Evolutionary conservation across 35 echinoderm and acorn worm genomes (phyloP).

Genomic region (Diadema setosum): DNA sequence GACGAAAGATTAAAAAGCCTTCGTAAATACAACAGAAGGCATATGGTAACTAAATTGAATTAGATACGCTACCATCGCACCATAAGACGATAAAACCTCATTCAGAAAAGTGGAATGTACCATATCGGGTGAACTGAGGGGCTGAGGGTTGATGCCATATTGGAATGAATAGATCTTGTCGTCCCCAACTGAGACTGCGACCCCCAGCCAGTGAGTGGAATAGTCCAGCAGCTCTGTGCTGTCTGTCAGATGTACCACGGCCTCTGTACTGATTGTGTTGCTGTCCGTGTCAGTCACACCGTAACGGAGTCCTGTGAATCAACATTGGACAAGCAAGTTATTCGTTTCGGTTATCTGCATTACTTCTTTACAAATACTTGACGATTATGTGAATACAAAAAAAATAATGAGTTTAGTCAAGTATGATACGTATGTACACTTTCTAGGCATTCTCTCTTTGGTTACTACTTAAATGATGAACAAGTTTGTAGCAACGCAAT

Average conservation of each 20-base stretch:
- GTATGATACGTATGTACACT: no score
- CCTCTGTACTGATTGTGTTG: conserved; percentile 47
- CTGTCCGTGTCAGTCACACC: conserved; percentile 14
- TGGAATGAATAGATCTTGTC: conserved; percentile 56
- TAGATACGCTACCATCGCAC: neutral
- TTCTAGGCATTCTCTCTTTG: no score
- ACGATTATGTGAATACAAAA: no score
- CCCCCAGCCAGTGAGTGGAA: conserved; percentile 68
- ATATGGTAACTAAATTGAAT: neutral
- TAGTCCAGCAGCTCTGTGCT: conserved; percentile 50
- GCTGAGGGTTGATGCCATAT: conserved; percentile 40
- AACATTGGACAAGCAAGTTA: no score
- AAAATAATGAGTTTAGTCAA: no score
- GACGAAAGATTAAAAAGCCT: neutral
- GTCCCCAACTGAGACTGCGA: conserved; percentile 48
- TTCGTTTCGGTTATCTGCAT: no score
- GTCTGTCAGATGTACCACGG: conserved; percentile 68
- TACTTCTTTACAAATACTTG: no score
- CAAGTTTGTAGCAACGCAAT: no score
- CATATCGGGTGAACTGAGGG: conserved; percentile 26
- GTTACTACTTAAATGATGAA: no score
- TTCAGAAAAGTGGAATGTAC: no score
- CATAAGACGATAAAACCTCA: no score
- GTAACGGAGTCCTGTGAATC: conserved; percentile 20
- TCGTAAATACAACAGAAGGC: neutral